Conservation (phyloP, 2,797 vertebrate genomes). For the Florisuga fusca region DNA sequence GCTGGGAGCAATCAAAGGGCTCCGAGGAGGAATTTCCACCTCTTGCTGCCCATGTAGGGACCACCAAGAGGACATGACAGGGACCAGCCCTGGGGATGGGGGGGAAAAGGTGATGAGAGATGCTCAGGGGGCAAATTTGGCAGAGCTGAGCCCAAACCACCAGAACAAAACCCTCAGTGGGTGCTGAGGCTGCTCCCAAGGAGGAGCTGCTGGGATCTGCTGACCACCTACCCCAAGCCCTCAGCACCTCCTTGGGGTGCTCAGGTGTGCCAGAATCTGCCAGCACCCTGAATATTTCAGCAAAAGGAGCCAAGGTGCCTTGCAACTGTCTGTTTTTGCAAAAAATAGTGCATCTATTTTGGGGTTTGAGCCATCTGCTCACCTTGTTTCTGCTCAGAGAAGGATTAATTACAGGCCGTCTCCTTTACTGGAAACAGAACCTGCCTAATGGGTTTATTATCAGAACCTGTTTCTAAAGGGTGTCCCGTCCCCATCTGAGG, state of each 20-base stretch:
- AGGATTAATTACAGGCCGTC: not conserved
- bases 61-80: no score
- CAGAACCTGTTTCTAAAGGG: not conserved
- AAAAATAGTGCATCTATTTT: not conserved
- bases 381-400: not conserved
- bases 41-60: no score
- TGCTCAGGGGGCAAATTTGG: no score
- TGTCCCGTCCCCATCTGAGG: not conserved
- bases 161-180: no score
- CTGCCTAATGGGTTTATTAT: not conserved
- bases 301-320: not conserved
- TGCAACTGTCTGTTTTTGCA: not conserved
- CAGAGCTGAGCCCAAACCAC: no score
- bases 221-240: not conserved
- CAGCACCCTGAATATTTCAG: fast-evolving
- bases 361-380: not conserved
- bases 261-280: fast-evolving
- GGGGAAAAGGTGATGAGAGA: no score
- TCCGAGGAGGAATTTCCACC: no score
- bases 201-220: not conserved
- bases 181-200: not conserved
- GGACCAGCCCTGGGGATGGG: no score
- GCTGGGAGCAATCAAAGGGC: no score
- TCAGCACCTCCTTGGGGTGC: not conserved
- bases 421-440: not conserved